Conservation (phyloP, 2,888 invertebrate genomes). For the Drosophila sordidula region DNA sequence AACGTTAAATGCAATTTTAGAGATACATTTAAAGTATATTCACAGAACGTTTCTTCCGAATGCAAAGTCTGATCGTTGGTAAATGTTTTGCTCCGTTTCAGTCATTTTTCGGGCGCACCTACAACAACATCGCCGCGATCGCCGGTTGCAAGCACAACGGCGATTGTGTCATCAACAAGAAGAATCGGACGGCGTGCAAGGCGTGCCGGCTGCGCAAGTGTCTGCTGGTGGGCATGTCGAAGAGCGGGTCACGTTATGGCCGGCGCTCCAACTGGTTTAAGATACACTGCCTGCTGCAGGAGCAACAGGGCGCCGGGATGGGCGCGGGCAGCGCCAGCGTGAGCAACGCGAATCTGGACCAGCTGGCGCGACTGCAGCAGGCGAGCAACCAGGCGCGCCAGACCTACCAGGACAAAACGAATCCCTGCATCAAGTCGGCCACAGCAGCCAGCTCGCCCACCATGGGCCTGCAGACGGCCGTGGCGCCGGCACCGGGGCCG, state of each 20-base stretch:
- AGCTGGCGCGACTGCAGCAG: constrained; percentile 82
- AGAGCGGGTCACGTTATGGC: constrained; percentile 95
- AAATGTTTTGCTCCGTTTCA: constrained; percentile 86
- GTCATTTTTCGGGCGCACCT: constrained; percentile 96
- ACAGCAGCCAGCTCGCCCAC: constrained; percentile 64
- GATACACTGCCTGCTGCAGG: constrained; percentile 94
- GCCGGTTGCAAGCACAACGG: constrained; percentile 97
- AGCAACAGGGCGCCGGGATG: constrained; percentile 88
- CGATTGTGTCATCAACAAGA: constrained; percentile 95
- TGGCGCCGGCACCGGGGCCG: constrained; percentile 39
- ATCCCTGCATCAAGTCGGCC: constrained; percentile 83
- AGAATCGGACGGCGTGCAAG: constrained; percentile 96
- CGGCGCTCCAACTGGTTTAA: constrained; percentile 97
- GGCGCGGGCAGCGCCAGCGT: constrained; percentile 51
- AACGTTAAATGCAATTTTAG: too few species aligned
- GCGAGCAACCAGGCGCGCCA: constrained; percentile 82
- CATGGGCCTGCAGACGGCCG: constrained; percentile 37
- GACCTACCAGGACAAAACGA: constrained; percentile 84
- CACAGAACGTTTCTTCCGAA: background rate
- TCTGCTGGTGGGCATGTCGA: constrained; percentile 95
- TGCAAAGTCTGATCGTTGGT: background rate
- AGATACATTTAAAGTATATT: too few species aligned
- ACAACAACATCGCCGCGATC: constrained; percentile 95
- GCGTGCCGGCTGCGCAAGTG: constrained; percentile 95
- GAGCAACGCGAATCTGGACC: constrained; percentile 72